Evolutionary conservation across 2,113 vertebrate species (phyloP).

Genomic region (Morphnarchus princeps): DNA sequence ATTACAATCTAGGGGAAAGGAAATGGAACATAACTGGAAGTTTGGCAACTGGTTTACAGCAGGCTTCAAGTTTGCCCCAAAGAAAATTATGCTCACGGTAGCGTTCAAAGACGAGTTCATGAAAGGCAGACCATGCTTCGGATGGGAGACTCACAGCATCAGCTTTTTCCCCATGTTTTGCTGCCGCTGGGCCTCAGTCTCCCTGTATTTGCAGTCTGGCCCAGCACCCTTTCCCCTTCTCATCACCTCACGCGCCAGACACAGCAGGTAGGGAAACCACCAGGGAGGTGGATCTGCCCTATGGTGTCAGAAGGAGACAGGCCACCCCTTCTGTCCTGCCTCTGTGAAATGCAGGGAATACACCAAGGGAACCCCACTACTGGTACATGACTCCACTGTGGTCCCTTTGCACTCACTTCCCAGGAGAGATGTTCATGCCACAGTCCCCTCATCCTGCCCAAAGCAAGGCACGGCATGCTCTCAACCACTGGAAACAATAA

Average conservation of each 20-base stretch:
- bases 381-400: not conserved
- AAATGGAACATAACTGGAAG: not conserved
- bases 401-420: not conserved
- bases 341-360: not conserved
- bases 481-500: not conserved
- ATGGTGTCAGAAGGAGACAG: not conserved
- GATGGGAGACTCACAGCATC: not conserved
- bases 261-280: not conserved
- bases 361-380: not conserved
- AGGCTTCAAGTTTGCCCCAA: not conserved
- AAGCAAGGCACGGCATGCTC: not conserved
- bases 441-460: not conserved
- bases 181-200: not conserved
- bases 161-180: not conserved
- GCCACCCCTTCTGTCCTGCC: not conserved
- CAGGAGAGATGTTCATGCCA: not conserved
- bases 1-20: not conserved
- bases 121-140: not conserved
- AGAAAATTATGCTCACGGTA: not conserved
- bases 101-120: not conserved
- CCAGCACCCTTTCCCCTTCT: not conserved
- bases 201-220: accelerated
- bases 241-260: not conserved
- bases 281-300: not conserved
- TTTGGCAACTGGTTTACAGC: not conserved